Percentiles rank a stretch among this genome's conserved stretches.
Evolutionary conservation across 64 coral and sea anemone genomes (phyloP).

Genomic region (Platygyra sinensis): DNA sequence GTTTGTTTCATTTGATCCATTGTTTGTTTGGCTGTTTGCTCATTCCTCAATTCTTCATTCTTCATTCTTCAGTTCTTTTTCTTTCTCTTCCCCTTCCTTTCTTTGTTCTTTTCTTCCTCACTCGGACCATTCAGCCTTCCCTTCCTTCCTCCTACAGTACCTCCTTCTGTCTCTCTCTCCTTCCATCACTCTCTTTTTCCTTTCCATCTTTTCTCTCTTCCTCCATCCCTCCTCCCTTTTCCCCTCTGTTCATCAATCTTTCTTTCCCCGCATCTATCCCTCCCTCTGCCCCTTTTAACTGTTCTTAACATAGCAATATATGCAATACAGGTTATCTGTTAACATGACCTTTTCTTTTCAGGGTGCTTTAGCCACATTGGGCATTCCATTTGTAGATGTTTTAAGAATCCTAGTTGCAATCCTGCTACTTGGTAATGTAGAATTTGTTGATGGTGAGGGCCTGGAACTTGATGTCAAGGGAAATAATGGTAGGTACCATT

Average conservation of each 20-base stretch:
- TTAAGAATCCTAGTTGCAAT: slow-evolving; percentile 83
- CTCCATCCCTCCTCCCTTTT: not conserved
- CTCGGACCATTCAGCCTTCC: too few species aligned
- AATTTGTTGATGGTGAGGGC: slow-evolving; percentile 90
- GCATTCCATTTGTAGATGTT: slow-evolving; percentile 88
- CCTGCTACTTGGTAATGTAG: slow-evolving; percentile 90
- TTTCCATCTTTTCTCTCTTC: not conserved
- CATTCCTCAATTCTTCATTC: not conserved
- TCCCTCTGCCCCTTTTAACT: too few species aligned
- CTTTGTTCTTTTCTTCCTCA: not conserved
- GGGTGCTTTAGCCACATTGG: slow-evolving; percentile 67
- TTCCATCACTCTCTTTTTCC: too few species aligned
- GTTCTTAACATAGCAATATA: too few species aligned
- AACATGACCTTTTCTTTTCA: not conserved
- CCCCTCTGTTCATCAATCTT: too few species aligned
- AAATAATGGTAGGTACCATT: slow-evolving; percentile 73
- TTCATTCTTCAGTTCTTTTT: not conserved
- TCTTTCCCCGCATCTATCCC: too few species aligned
- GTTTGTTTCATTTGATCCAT: too few species aligned
- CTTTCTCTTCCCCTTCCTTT: not conserved
- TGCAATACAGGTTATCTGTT: not conserved
- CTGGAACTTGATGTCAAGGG: slow-evolving; percentile 88
- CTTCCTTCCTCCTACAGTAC: too few species aligned
- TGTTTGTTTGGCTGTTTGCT: not conserved
- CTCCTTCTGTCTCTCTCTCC: too few species aligned